phyloP scores from a whole-genome alignment of 1,140 invertebrate genomes.

The Manduca sexta region DNA sequence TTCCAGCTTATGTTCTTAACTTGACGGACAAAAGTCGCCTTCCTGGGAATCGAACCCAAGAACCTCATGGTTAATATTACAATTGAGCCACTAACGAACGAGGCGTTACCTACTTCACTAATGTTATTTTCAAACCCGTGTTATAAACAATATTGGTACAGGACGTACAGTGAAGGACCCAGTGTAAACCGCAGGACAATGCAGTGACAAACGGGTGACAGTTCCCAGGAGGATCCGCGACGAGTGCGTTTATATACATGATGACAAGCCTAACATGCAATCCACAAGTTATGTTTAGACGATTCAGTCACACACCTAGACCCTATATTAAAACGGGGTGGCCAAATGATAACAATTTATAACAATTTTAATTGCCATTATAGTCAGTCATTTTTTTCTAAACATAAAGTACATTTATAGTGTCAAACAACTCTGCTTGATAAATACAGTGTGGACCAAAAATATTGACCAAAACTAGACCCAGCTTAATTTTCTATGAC shows the following conservation, averaged over 20 bases:
- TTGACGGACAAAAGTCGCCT: too few relatives aligned
- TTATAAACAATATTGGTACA: too few relatives aligned
- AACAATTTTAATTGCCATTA: conserved; percentile 1
- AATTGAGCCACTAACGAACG: too few relatives aligned
- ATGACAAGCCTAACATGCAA: not conserved
- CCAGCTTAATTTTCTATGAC: conserved; percentile 1
- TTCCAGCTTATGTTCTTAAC: too few relatives aligned
- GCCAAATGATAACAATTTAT: not conserved
- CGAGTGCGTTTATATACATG: too few relatives aligned
- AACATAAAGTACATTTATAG: not conserved
- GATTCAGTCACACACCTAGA: conserved; percentile 1
- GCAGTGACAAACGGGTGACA: not conserved
- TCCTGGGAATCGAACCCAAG: too few relatives aligned
- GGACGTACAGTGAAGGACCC: too few relatives aligned
- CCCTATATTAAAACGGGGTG: not conserved
- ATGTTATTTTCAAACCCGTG: too few relatives aligned
- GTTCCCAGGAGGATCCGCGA: too few relatives aligned
- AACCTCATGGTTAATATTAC: too few relatives aligned
- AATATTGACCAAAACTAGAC: not conserved
- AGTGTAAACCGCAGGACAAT: too few relatives aligned
- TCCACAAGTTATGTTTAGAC: not conserved
- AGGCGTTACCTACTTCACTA: too few relatives aligned
- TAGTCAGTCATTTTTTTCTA: not conserved
- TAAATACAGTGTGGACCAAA: not conserved
- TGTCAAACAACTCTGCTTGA: not conserved